Evolutionary conservation across 1,140 invertebrate species (phyloP).

Genomic region (Amphibalanus amphitrite): DNA sequence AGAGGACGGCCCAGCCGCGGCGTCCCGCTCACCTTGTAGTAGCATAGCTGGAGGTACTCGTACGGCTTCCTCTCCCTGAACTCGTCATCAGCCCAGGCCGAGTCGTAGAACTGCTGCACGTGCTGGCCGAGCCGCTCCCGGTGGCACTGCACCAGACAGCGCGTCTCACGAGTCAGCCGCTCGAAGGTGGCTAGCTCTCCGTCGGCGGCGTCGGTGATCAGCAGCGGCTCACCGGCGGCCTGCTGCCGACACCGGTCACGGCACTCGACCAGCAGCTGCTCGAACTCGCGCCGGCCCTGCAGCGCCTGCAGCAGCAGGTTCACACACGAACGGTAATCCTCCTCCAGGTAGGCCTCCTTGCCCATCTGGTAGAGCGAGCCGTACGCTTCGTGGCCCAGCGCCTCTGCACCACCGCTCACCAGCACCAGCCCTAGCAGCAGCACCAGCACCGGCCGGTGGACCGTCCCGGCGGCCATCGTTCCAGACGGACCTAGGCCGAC

Average conservation of each 20-base stretch:
- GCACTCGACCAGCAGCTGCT: background rate
- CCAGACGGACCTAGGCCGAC: background rate
- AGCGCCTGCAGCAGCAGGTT: background rate
- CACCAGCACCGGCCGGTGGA: background rate
- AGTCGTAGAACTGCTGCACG: background rate
- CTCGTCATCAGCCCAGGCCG: background rate
- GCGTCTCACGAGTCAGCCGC: background rate
- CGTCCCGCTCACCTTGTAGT: background rate
- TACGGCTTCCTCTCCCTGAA: background rate
- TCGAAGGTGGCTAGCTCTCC: background rate
- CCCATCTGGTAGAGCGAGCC: background rate
- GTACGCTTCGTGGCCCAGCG: background rate
- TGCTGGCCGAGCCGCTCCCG: background rate
- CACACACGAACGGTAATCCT: background rate
- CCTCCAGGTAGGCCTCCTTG: background rate
- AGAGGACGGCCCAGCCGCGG: too few relatives aligned
- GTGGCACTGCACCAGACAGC: background rate
- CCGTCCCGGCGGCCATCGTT: background rate
- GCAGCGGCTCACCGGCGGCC: background rate
- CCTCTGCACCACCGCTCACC: too few relatives aligned
- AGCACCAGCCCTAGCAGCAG: background rate
- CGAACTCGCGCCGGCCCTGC: background rate
- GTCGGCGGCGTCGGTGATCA: background rate
- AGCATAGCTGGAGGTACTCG: background rate
- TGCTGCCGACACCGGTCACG: background rate